phyloP scores from a whole-genome alignment of 2,888 invertebrate genomes.

The Nomada goodeniana region DNA sequence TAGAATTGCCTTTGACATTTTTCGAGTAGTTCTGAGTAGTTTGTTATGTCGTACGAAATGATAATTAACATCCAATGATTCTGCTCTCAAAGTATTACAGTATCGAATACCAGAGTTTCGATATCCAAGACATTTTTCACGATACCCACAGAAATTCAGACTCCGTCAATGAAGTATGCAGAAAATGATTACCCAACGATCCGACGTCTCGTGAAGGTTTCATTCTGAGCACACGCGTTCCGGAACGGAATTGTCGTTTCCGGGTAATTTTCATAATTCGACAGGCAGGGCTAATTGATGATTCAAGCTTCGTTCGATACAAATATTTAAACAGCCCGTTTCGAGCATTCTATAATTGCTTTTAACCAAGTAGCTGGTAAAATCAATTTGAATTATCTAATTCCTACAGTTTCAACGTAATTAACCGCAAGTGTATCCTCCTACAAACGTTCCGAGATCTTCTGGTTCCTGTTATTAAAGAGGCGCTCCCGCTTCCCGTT shows the following conservation, averaged over 20 bases:
- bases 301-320: constrained; percentile 9
- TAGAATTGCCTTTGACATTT: no score
- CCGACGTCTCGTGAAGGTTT: constrained; percentile 11
- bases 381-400: constrained; percentile 30
- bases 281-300: neutral
- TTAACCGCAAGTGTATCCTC: neutral
- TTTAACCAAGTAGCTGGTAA: constrained; percentile 2
- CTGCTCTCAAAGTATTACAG: neutral
- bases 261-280: constrained; percentile 32
- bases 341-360: constrained; percentile 23
- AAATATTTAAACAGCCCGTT: constrained; percentile 34
- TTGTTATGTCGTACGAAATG: no score
- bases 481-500: neutral
- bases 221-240: constrained; percentile 1
- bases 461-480: neutral
- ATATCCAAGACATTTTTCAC: constrained; percentile 12
- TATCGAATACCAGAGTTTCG: neutral
- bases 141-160: constrained; percentile 1
- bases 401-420: constrained; percentile 25
- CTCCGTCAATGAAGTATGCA: neutral
- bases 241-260: constrained; percentile 19
- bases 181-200: constrained; percentile 16
- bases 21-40: no score
- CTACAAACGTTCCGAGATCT: neutral
- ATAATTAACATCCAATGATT: neutral